Percentiles rank a stretch among this genome's conserved stretches.
Conservation (phyloP, 1,140 invertebrate species). For the Neodiprion lecontei region DNA sequence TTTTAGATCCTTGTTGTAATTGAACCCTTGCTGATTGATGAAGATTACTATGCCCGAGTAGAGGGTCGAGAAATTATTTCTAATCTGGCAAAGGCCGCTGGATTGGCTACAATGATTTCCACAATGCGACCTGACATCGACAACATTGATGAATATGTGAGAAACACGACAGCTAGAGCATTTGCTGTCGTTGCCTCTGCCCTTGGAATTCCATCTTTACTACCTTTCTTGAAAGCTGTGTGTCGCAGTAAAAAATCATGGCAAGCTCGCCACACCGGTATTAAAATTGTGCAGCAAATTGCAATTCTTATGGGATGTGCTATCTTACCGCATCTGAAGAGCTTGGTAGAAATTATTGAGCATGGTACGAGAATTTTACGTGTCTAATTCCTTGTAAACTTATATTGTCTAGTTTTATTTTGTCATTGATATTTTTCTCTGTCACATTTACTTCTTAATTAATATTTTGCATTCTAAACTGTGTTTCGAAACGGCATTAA, state of each 20-base stretch:
- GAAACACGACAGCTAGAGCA: constrained; percentile 98
- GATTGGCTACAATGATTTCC: constrained; percentile 99
- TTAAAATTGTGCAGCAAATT: constrained; percentile 99
- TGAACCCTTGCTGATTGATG: constrained; percentile 98
- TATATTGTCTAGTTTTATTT: not conserved
- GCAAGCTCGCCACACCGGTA: constrained; percentile 99
- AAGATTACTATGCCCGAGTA: constrained; percentile 99
- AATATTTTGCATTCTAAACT: not conserved
- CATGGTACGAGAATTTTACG: constrained; percentile 72
- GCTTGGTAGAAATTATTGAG: constrained; percentile 99
- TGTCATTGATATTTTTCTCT: not conserved
- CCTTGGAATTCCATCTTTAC: constrained; percentile 94
- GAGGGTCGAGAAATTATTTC: constrained; percentile 99
- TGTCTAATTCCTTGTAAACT: constrained; percentile 15
- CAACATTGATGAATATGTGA: constrained; percentile 99
- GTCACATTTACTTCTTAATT: not conserved
- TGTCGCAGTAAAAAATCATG: constrained; percentile 99
- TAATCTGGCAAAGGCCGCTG: constrained; percentile 99
- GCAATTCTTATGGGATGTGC: constrained; percentile 99
- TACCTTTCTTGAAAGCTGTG: constrained; percentile 99
- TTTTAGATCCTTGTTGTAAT: constrained; percentile 95
- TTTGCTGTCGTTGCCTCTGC: constrained; percentile 99
- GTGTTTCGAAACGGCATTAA: not conserved
- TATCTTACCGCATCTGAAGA: constrained; percentile 97
- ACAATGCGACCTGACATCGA: constrained; percentile 99